phyloP scores from a whole-genome alignment of 2,797 vertebrate species.

The Periparus ater region DNA sequence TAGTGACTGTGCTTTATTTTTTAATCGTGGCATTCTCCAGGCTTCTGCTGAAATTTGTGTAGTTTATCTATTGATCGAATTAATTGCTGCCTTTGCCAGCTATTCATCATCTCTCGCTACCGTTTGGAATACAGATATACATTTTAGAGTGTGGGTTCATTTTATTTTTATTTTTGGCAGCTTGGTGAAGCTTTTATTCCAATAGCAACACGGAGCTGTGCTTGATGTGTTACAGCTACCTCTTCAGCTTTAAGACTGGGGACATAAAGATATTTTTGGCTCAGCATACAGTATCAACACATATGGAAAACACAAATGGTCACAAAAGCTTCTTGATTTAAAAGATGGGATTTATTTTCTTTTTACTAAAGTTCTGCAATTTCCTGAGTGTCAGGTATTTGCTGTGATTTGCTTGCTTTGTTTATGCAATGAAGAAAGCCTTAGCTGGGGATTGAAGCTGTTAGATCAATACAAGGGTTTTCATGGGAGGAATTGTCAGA shows the following conservation, averaged over 20 bases:
- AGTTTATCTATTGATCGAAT: not conserved
- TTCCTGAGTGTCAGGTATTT: not conserved
- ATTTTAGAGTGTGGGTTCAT: not conserved
- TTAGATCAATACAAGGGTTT: not conserved
- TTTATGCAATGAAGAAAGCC: not conserved
- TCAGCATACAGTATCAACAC: not conserved
- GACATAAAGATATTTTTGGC: slow-evolving; percentile 14
- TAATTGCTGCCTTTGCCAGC: not conserved
- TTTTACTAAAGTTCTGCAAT: slow-evolving; percentile 23
- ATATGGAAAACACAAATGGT: slow-evolving; percentile 8
- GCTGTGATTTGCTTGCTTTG: not conserved
- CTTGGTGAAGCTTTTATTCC: slow-evolving; percentile 13
- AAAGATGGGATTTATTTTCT: slow-evolving; percentile 30
- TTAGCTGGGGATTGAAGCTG: not conserved
- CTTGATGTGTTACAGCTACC: slow-evolving; percentile 31
- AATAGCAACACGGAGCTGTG: not conserved
- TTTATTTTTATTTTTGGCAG: slow-evolving; percentile 34
- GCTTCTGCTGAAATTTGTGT: not conserved
- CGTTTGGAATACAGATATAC: not conserved
- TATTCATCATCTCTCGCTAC: not conserved
- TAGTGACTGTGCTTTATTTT: not conserved
- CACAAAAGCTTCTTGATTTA: slow-evolving; percentile 29
- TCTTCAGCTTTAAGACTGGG: not conserved
- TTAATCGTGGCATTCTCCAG: not conserved
- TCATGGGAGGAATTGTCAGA: not conserved